Percentiles rank a stretch among this genome's conserved stretches.
These are phyloP conservation scores for Dreissena polymorpha DNA, from an alignment of 1,140 invertebrate genomes.

Conservation along the genomic window DNA sequence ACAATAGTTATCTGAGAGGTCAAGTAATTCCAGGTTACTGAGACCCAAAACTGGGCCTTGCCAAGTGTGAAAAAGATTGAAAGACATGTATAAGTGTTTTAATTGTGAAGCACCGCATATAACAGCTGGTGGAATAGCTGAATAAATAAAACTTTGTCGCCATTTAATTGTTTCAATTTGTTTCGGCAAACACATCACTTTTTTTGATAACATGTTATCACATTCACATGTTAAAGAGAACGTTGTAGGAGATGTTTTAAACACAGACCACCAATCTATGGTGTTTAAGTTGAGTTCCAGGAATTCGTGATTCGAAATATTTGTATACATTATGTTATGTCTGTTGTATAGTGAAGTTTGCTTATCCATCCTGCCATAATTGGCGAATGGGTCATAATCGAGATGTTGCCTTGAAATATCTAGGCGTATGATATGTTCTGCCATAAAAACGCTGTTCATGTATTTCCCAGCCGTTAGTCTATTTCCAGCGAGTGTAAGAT, in stretches of 20 bases:
- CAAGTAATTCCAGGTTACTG: conserved; percentile 3
- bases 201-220: not conserved
- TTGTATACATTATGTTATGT: not conserved
- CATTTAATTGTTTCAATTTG: not conserved
- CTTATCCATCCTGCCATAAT: not conserved
- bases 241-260: not conserved
- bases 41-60: not conserved
- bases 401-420: conserved; percentile 47
- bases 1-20: conserved; percentile 37
- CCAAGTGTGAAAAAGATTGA: conserved; percentile 28
- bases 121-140: not conserved
- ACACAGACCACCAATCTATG: not conserved
- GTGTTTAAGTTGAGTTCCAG: not conserved
- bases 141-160: conserved; percentile 6
- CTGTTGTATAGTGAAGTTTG: not conserved
- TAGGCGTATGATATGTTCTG: not conserved
- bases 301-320: not conserved
- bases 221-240: not conserved
- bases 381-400: conserved; percentile 27
- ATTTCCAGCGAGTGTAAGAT: conserved; percentile 35
- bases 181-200: not conserved
- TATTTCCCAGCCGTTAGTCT: conserved; percentile 21
- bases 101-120: conserved; percentile 7
- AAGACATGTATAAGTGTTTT: conserved; percentile 19
- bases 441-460: not conserved